These are phyloP conservation scores for Burhinus bistriatus DNA, from an alignment of 2,113 vertebrate genomes.

Conservation along the genomic window DNA sequence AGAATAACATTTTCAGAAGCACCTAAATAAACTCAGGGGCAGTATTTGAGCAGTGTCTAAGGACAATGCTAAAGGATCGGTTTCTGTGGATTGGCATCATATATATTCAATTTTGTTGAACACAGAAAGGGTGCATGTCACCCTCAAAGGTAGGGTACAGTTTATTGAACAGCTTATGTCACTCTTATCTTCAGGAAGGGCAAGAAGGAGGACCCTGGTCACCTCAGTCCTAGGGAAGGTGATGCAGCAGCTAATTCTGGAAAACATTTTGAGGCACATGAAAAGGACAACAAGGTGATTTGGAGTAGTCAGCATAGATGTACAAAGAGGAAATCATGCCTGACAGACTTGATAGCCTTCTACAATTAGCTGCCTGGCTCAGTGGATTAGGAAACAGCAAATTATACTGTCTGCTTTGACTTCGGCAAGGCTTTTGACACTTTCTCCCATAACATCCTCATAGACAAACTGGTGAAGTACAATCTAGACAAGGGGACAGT, in stretches of 20 bases:
- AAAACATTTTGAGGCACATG: background rate
- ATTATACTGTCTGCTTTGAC: background rate
- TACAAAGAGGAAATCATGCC: background rate
- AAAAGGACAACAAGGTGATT: background rate
- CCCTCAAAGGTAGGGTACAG: fast-evolving
- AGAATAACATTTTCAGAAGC: background rate
- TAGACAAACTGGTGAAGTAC: background rate
- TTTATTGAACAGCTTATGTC: background rate
- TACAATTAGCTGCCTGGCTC: background rate
- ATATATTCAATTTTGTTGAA: background rate
- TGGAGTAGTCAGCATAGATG: background rate
- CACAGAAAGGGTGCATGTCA: background rate
- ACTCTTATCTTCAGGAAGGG: background rate
- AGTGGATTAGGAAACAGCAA: background rate
- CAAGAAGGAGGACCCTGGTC: background rate
- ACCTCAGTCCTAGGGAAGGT: background rate
- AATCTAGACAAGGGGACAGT: background rate
- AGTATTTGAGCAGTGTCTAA: background rate
- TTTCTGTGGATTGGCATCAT: background rate
- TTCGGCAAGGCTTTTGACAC: background rate
- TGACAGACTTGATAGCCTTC: background rate
- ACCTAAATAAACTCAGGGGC: background rate
- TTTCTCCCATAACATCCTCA: background rate
- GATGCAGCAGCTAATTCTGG: background rate
- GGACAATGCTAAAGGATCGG: background rate